Evolutionary conservation across 2,888 invertebrate genomes (phyloP).

Genomic region (Reticulitermes lucifugus): DNA sequence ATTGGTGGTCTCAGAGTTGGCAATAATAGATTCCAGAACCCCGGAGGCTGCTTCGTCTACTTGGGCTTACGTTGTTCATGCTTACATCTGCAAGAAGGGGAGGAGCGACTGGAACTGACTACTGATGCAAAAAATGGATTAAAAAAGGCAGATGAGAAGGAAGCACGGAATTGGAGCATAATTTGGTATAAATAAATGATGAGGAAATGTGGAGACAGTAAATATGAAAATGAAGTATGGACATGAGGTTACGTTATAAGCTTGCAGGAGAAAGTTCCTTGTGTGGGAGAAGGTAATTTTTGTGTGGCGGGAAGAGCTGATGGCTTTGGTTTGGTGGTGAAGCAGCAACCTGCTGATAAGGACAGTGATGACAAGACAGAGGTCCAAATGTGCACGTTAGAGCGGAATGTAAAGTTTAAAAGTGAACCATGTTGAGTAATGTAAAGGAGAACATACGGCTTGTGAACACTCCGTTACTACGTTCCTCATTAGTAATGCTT

Average conservation of each 20-base stretch:
- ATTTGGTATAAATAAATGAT: conserved; percentile 10
- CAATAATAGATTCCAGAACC: neutral
- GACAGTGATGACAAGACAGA: neutral
- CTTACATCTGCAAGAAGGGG: neutral
- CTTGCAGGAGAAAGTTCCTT: neutral
- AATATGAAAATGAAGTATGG: neutral
- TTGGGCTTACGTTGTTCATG: neutral
- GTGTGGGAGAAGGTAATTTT: neutral
- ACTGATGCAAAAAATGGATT: neutral
- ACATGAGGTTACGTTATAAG: neutral
- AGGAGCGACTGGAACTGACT: neutral
- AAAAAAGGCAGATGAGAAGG: neutral
- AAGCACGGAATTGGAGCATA: neutral
- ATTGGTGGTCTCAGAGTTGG: neutral
- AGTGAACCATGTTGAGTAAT: no score
- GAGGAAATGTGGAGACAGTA: neutral
- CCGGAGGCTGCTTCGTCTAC: neutral
- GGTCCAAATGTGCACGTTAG: neutral
- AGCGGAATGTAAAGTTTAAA: no score
- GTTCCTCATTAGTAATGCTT: no score
- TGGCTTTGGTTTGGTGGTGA: neutral
- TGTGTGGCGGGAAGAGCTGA: neutral
- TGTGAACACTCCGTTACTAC: no score
- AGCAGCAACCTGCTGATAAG: neutral
- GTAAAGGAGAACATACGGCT: no score